Evolutionary conservation across 2,797 vertebrate genomes (phyloP), one percentile per base, ranked within the genome.

Genomic region (Intellagama lesueurii): DNA sequence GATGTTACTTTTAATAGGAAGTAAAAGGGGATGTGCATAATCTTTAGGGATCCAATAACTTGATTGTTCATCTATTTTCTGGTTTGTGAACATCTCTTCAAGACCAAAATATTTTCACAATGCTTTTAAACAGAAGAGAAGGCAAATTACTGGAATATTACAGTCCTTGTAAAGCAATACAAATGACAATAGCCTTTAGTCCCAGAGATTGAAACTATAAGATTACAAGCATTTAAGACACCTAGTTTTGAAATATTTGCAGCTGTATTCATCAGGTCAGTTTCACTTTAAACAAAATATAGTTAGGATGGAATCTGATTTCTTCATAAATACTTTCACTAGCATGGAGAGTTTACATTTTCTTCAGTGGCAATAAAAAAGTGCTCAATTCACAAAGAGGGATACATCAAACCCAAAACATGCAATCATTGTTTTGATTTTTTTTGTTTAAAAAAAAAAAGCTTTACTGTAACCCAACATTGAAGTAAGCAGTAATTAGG

Each of bases 401-500:
- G 94, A 95, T 95, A 95, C 95, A 96, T 95, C 94, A 96, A 97
- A 97, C 96, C 91, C 96, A 97, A 88, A 97, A 97, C 96, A 96
- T 97, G 96, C 97, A 96, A 95, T 91, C 90, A 91, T 95, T 98
- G 94, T 97, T 90, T 64, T 79, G 16, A 1, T 52, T 81, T 69
- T 16, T 28, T 60, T 24, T 3, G 2, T 64, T 64, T 22, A 19
- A 64, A 64, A 64, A 32, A 77, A 77, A 96, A 97, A 97, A 97
- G 92, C 94, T 97, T 97, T 97, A 97, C 97, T 97, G 95, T 95
- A 96, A 97, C 94, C 70, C 96, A 97, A 97, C 95, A 97, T 94
- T 94, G 94, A 96, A 95, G 93, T 95, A 95, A 97, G 97, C 95
- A 97, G 94, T 96, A 96, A 97, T 97, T 94, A 95, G 94, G 94